Evolutionary conservation across 1,140 invertebrate genomes (phyloP).

Genomic region (Ditylenchus dipsaci): DNA sequence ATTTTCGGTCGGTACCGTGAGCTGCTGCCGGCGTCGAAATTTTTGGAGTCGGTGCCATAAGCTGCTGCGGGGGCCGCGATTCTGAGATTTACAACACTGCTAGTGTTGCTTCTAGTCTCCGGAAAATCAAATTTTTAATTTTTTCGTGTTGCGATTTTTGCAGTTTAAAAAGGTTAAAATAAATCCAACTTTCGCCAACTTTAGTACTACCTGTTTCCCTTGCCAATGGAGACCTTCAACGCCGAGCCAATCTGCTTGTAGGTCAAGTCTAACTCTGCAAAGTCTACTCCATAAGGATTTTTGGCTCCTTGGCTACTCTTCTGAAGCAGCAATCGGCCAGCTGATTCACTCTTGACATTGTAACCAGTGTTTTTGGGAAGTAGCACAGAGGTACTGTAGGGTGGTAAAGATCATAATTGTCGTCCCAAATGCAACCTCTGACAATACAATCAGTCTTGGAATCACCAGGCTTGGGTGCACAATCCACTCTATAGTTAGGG

Average conservation of each 20-base stretch:
- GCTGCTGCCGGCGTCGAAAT: too few relatives aligned
- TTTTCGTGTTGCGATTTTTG: too few relatives aligned
- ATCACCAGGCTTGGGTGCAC: background rate
- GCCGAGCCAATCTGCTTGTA: slow-evolving; percentile 28
- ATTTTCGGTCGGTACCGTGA: too few relatives aligned
- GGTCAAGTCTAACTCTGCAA: slow-evolving; percentile 24
- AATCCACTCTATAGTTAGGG: background rate
- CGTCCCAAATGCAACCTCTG: slow-evolving; percentile 71
- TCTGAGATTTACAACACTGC: too few relatives aligned
- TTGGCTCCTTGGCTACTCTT: slow-evolving; percentile 12
- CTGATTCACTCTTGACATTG: slow-evolving; percentile 1
- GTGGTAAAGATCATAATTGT: background rate
- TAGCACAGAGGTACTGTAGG: slow-evolving; percentile 42
- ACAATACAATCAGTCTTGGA: slow-evolving; percentile 64
- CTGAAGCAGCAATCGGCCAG: slow-evolving; percentile 12
- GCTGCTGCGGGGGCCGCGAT: too few relatives aligned
- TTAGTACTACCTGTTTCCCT: slow-evolving; percentile 22
- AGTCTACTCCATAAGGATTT: slow-evolving; percentile 37
- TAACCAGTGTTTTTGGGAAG: slow-evolving; percentile 36
- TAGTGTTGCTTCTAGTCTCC: too few relatives aligned
- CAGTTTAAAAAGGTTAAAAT: too few relatives aligned
- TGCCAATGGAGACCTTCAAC: slow-evolving; percentile 37
- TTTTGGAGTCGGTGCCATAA: too few relatives aligned
- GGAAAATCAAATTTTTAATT: too few relatives aligned
- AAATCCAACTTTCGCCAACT: too few relatives aligned